Evolutionary conservation across 1,140 invertebrate species (phyloP).

Genomic region (Atopsyche davidsoni): DNA sequence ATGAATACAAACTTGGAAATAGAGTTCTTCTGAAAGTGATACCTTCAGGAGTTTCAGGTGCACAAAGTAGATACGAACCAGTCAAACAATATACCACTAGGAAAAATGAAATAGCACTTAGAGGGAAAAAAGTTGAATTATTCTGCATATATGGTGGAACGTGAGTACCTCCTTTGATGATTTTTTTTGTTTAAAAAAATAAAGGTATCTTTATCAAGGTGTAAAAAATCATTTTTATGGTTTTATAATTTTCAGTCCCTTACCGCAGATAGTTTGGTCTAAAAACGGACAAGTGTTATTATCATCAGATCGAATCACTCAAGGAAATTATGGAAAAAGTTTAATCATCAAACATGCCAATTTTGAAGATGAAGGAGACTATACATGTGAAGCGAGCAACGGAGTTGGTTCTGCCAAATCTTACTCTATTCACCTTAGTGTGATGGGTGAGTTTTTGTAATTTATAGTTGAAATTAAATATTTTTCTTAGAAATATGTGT

Average conservation of each 20-base stretch:
- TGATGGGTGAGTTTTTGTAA: slow-evolving; percentile 55
- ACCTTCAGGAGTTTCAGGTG: slow-evolving; percentile 65
- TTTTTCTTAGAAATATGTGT: background rate
- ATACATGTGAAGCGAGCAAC: slow-evolving; percentile 88
- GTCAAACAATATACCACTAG: slow-evolving; percentile 76
- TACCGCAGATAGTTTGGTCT: slow-evolving; percentile 78
- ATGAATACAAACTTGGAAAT: slow-evolving; percentile 88
- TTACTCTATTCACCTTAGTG: slow-evolving; percentile 75
- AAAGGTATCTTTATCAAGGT: background rate
- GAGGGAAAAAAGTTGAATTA: slow-evolving; percentile 74
- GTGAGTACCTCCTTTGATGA: slow-evolving; percentile 47
- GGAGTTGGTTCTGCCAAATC: slow-evolving; percentile 78
- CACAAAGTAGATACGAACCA: slow-evolving; percentile 71
- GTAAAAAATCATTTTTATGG: slow-evolving; percentile 6
- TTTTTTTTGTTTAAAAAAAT: background rate
- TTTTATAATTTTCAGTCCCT: slow-evolving; percentile 47
- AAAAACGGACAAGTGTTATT: slow-evolving; percentile 66
- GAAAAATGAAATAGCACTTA: slow-evolving; percentile 76
- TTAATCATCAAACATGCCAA: slow-evolving; percentile 78
- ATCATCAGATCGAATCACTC: slow-evolving; percentile 68
- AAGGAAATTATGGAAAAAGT: slow-evolving; percentile 89
- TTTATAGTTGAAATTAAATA: background rate
- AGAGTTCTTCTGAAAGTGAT: slow-evolving; percentile 72
- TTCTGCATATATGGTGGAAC: slow-evolving; percentile 90
- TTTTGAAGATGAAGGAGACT: slow-evolving; percentile 80